These are phyloP conservation scores for Drosophila lacteicornis DNA, from an alignment of 1,140 invertebrate species.

Conservation along the genomic window DNA sequence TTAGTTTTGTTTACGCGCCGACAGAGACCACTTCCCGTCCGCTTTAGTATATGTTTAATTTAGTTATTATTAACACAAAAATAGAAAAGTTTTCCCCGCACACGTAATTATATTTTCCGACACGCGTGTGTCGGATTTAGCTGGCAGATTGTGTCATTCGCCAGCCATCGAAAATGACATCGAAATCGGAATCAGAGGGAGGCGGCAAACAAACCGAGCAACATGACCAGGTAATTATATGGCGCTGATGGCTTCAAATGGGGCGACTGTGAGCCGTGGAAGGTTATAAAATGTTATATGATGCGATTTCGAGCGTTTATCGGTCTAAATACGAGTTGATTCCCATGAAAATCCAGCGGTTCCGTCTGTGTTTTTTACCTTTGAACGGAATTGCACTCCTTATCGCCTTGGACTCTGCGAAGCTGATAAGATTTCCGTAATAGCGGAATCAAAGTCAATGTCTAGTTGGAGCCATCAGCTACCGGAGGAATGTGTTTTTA, in stretches of 20 bases:
- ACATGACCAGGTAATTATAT: conserved; percentile 62
- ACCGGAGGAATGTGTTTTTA: conserved; percentile 27
- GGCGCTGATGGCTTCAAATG: neutral
- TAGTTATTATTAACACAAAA: conserved; percentile 39
- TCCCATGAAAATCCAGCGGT: conserved; percentile 20
- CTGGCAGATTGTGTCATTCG: conserved; percentile 38
- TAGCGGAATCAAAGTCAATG: conserved; percentile 66
- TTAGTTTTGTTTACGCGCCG: conserved; percentile 57
- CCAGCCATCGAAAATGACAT: conserved; percentile 41
- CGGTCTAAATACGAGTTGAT: conserved; percentile 12
- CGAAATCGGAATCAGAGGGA: conserved; percentile 11
- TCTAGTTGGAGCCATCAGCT: conserved; percentile 32
- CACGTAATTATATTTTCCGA: conserved; percentile 17
- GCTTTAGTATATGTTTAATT: conserved; percentile 12
- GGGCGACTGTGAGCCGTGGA: conserved; percentile 31
- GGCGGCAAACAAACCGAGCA: conserved; percentile 30
- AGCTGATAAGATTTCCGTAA: conserved; percentile 59
- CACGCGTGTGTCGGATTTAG: conserved; percentile 51
- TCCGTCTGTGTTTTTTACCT: conserved; percentile 22
- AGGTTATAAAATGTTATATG: conserved; percentile 35
- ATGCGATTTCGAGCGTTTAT: conserved; percentile 29
- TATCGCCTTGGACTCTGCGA: conserved; percentile 49
- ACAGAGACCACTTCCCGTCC: conserved; percentile 26
- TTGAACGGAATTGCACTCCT: conserved; percentile 58
- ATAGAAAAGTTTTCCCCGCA: conserved; percentile 42